Evolutionary conservation across 2,797 vertebrate species (phyloP), one percentile per base, ranked within the genome.

Genomic region (Hoplostethus mediterraneus): DNA sequence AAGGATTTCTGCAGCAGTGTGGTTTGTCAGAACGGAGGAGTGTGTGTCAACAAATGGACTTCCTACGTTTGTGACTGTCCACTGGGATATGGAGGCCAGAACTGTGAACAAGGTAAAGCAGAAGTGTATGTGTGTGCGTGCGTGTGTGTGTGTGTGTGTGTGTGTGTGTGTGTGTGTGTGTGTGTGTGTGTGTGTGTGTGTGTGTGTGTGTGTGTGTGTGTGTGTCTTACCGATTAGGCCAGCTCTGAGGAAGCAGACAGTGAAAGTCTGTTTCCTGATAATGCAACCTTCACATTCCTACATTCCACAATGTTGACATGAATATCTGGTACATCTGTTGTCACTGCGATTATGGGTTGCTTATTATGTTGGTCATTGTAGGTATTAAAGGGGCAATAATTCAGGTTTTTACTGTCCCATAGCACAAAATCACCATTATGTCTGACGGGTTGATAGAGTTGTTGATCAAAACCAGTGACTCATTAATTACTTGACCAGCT

Each of bases 31-130:
- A 96, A 96, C 0, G 95, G 95, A 65, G 96, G 96, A 38, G 93
- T 93, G 0, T 97, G 96, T 3, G 52, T 96, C 67, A 96, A 94
- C 88, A 93, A 91, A 78, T 97, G 96, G 96, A 93, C 90, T 84
- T 95, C 93, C 0, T 95, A 97, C 73, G 81, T 86, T 61, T 97
- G 96, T 0, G 87, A 90, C 63, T 97, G 96, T 57, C 95, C 95
- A 0, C 77, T 96, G 16, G 91, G 81, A 38, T 96, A 93, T 0
- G 96, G 96, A 2, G 96, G 96, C 16, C 97, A 95, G 76, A 96
- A 96, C 91, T 97, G 96, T 0, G 96, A 97, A 71, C 96, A 95
- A 89, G 96, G 96, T 97, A 6, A 31, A 7, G 2, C 25, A 31
- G 30, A 17, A 13, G 16, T 63, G 28, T 33, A n/a, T n/a, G n/a